Evolutionary conservation across 2,113 vertebrate genomes (phyloP).

Genomic region (Oryzias javanicus): DNA sequence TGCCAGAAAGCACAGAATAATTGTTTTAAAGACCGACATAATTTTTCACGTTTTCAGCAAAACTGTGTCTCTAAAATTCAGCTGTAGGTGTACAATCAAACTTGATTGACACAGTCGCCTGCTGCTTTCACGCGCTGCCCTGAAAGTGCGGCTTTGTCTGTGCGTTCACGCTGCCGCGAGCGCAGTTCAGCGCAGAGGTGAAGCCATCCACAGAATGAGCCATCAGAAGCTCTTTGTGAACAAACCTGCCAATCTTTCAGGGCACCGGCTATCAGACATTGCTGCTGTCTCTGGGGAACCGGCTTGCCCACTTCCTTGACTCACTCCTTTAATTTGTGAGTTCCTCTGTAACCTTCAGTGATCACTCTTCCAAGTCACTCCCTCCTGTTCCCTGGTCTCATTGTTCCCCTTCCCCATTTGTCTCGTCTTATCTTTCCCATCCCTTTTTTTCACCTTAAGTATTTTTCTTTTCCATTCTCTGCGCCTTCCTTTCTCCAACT

Average conservation of each 20-base stretch:
- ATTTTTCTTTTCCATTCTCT: conserved; percentile 28
- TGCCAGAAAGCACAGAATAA: too few species aligned
- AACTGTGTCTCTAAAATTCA: too few species aligned
- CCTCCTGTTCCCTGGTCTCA: conserved; percentile 25
- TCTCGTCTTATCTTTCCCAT: conserved; percentile 49
- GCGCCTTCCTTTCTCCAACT: conserved; percentile 17
- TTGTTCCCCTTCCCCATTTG: conserved; percentile 51
- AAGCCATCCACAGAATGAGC: conserved; percentile 25
- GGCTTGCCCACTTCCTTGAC: conserved; percentile 12
- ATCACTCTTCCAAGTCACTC: conserved; percentile 46
- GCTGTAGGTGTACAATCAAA: too few species aligned
- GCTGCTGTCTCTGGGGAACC: conserved; percentile 14
- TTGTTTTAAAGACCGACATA: too few species aligned
- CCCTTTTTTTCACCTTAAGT: conserved; percentile 20
- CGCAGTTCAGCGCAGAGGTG: conserved; percentile 12
- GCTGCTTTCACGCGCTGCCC: background rate
- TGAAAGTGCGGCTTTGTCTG: background rate
- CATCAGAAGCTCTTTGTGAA: conserved; percentile 38
- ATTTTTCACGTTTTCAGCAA: too few species aligned
- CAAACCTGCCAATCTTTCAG: conserved; percentile 44
- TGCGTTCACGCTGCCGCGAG: conserved; percentile 3
- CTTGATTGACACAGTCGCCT: background rate
- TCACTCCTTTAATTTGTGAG: conserved; percentile 26
- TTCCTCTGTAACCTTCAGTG: conserved; percentile 30
- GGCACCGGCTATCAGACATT: conserved; percentile 6